Conservation (phyloP, 2,888 invertebrate species). For the Drosophila incognita region DNA sequence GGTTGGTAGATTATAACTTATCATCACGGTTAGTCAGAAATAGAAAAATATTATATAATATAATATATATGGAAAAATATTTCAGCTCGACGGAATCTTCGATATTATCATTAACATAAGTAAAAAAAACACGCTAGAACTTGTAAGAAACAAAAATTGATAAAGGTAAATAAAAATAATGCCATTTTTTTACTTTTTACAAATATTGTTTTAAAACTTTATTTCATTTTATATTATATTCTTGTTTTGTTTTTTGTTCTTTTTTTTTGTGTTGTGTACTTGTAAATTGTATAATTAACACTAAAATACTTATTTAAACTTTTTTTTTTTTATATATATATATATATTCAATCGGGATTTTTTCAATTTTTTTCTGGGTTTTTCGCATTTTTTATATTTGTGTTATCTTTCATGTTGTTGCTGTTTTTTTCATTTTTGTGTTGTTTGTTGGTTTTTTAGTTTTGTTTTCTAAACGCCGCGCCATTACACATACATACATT, state of each 20-base stretch:
- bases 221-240: conserved; percentile 83
- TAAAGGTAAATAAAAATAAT: background rate
- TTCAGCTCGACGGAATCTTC: no score
- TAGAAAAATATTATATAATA: no score
- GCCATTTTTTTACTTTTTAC: conserved; percentile 79
- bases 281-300: conserved; percentile 84
- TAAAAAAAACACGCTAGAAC: no score
- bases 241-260: conserved; percentile 64
- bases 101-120: no score
- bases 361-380: conserved; percentile 50
- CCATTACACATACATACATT: conserved; percentile 51
- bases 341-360: conserved; percentile 67
- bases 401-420: conserved; percentile 40
- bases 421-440: conserved; percentile 41
- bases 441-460: conserved; percentile 39
- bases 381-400: conserved; percentile 34
- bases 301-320: conserved; percentile 84
- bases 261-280: conserved; percentile 73
- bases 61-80: no score
- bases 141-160: background rate
- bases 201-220: conserved; percentile 85
- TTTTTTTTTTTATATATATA: background rate
- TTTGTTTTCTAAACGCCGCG: conserved; percentile 63
- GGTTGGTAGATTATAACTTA: no score
- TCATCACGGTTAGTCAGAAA: background rate